Evolutionary conservation across 2,797 vertebrate genomes (phyloP), one percentile per base, ranked within the genome.

Genomic region (Lagocephalus sceleratus): DNA sequence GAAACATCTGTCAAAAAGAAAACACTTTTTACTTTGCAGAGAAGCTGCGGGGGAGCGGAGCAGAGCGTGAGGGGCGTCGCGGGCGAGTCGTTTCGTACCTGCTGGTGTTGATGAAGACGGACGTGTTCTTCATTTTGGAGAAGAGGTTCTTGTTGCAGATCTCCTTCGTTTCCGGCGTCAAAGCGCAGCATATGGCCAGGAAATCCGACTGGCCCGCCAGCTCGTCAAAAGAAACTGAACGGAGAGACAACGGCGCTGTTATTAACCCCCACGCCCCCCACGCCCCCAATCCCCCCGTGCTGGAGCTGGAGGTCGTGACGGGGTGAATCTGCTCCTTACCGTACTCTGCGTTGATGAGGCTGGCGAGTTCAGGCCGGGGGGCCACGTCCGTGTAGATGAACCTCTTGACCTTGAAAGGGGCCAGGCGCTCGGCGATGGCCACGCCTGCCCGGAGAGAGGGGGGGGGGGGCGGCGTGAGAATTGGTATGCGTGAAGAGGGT

Each of bases 351-450:
- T 88, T 87, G 60, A 94, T 93, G 51, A 45, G 6, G 10, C 70
- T 71, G 19, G 91, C 92, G 20, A 93, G 68, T 42, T 93, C 90
- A 1, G 90, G 89, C 60, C 90, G 89, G 2, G 87, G 91, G 3
- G 21, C 82, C 17, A 89, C 73, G 47, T 94, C 92, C 32, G 91
- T 88, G 75, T 94, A 94, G 47, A 94, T 87, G 67, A 94, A 93
- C 69, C 84, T 93, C 75, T 92, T 92, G 10, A 94, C 91, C 63
- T 92, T 93, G 70, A 94, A 94, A 29, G 92, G 87, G 39, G 90
- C 92, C 54, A 94, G 78, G 5, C 92, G 90, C 39, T 92, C 87
- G 21, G 89, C 90, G 1, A 94, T 92, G 11, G 92, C 91, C 68
- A 93, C 85, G 44, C 92, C 93, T 94, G 32, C 32, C 9, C 32